Base-by-base conservation (phyloP, 2,797 vertebrate species). In the Cottoperca gobio region DNA sequence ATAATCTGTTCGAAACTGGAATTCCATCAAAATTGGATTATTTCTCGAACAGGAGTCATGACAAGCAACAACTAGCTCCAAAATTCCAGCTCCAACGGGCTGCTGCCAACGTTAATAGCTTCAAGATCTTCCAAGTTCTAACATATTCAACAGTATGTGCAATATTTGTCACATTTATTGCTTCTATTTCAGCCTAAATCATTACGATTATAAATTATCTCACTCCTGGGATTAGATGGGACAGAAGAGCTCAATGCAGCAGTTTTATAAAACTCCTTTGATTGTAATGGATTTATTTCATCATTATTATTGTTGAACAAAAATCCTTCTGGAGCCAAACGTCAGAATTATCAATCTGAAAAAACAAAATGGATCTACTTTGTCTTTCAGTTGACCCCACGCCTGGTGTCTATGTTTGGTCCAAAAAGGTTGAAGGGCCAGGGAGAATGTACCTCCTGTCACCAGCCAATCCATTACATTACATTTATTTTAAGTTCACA, bases 21-120 rank as follows among this genome's bases (percentile, higher is more conserved):
- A 87, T 84, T 76, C 67, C 50, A 76, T 90, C 77, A 76, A 87
- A 90, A 83, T 43, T 52, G 60, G 87, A 82, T 59, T 84, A 76
- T 81, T 83, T 86, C 80, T 90, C 73, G 60, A 88, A 83, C 67
- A 77, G 78, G 64, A 85, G 49, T 80, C 82, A 81, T 81, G 87
- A 90, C 91, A 91, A 87, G 85, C 87, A 90, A 81, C 77, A 77
- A 90, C 89, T 85, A 78, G 88, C 82, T 88, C 89, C 79, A 88
- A 84, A 88, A 89, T 91, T 92, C 89, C 88, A 80, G 67, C 74
- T 76, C 33, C 10, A 61, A 79, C 13, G 46, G 4, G 48, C 55
- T 31, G 78, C 79, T 84, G 89, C 82, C 85, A 90, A 87, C 85
- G 69, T 82, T 91, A 89, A 92, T 88, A 64, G 80, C 83, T 92